Base-by-base conservation (phyloP, 30 jellyfish, hydroid and myxozoan species). In the Chironex yamaguchii region DNA sequence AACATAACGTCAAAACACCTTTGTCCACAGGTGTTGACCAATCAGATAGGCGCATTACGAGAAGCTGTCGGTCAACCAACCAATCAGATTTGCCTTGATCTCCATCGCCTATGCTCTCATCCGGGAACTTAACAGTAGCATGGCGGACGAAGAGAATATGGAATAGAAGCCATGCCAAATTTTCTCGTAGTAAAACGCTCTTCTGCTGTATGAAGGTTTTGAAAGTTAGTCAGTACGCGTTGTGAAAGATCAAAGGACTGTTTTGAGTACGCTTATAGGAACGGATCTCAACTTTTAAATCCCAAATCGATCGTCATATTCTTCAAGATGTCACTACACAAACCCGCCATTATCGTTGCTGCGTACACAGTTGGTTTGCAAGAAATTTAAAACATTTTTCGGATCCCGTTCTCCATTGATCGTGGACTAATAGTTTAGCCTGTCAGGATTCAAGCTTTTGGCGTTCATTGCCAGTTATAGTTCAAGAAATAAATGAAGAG, bases 41-140 rank as follows among this genome's bases (percentile, higher is more conserved):
- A 42, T 42, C 58, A 42, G 58, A 42, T 6, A 6, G 58, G 58
- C 58, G 58, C 58, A 42, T 42, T 42, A 42, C 13, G 17, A 9
- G 58, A 42, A 42, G 58, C 58, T 42, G 58, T 42, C 58, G 13
- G 17, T 42, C 13, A 17, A 42, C 17, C 9, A 17, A 17, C 58
- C 58, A 42, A 42, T 42, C 58, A 42, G 58, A 17, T 42, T 9
- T 6, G 58, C 17, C 58, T 42, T 42, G 9, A 9, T 42, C 58
- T 42, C 17, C 58, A 42, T 42, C 58, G 58, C 58, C 58, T 42
- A 42, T 42, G 58, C 58, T 42, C 58, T 42, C 58, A 42, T 42
- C 58, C 96, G 91, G 96, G 96, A 90, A 88, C 92, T n/a, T 88
- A 65, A 42, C 52, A 62, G 75, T 88, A 70, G 96, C 96, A 88